Percentiles rank a stretch among this genome's conserved stretches.
Evolutionary conservation across 1,140 invertebrate species (phyloP).

Genomic region (Drosophila ironensis): DNA sequence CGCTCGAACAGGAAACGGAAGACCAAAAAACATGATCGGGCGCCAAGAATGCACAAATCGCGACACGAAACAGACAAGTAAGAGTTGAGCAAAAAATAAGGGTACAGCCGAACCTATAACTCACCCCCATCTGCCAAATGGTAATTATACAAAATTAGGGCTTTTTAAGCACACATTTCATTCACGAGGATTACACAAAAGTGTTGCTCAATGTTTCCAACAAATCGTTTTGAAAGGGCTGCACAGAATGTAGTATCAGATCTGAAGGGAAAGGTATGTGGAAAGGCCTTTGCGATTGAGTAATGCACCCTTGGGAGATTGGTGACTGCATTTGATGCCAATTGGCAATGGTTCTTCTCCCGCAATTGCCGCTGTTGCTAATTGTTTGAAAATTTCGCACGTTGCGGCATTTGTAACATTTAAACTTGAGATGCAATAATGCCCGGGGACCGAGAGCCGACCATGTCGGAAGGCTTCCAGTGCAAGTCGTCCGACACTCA

Average conservation of each 20-base stretch:
- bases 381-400: conserved; percentile 10
- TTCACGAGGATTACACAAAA: not conserved
- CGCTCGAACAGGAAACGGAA: too few species aligned
- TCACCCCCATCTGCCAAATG: not conserved
- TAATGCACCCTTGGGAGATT: too few species aligned
- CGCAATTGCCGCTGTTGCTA: conserved; percentile 1
- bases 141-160: not conserved
- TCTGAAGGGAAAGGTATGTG: too few species aligned
- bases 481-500: not conserved
- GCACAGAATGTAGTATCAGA: too few species aligned
- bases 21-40: too few species aligned
- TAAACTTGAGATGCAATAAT: conserved; percentile 19
- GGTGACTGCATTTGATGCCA: not conserved
- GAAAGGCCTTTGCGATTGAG: too few species aligned
- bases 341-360: not conserved
- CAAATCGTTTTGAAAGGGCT: too few species aligned
- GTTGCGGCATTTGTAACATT: conserved; percentile 14
- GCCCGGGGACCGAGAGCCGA: not conserved
- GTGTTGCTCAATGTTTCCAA: too few species aligned
- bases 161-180: not conserved
- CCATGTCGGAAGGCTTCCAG: conserved; percentile 15
- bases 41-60: too few species aligned
- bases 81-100: too few species aligned
- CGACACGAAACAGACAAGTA: too few species aligned
- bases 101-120: too few species aligned